Evolutionary conservation across 2,888 invertebrate genomes (phyloP).

Genomic region (Drosophila greeni): DNA sequence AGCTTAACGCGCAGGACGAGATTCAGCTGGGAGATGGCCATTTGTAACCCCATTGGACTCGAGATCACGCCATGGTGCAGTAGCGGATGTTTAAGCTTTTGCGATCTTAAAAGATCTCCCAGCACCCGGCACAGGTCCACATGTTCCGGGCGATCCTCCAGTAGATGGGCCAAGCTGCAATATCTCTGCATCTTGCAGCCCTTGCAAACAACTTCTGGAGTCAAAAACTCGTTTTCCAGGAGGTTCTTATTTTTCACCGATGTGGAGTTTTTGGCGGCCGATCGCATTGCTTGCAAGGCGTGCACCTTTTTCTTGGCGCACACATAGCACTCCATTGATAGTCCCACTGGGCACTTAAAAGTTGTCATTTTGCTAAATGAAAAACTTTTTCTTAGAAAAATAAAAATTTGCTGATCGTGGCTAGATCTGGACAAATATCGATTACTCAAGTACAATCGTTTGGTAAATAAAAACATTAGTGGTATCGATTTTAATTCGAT

Average conservation of each 20-base stretch:
- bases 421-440: neutral
- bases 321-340: conserved; percentile 33
- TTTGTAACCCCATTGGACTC: conserved; percentile 50
- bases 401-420: too few species aligned
- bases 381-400: too few species aligned
- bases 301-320: conserved; percentile 15
- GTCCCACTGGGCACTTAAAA: conserved; percentile 2
- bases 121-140: conserved; percentile 81
- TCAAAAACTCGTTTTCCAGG: neutral
- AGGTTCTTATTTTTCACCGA: neutral
- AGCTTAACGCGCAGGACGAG: conserved; percentile 52
- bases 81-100: conserved; percentile 58
- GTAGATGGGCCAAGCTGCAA: conserved; percentile 84
- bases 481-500: neutral
- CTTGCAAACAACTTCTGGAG: conserved; percentile 79
- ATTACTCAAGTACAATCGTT: neutral
- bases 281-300: conserved; percentile 2
- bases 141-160: conserved; percentile 83
- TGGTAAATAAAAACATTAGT: neutral
- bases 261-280: neutral
- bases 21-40: conserved; percentile 58
- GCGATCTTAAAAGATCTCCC: conserved; percentile 40
- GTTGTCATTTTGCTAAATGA: conserved; percentile 12
- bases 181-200: conserved; percentile 83
- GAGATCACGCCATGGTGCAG: conserved; percentile 49